These are phyloP conservation scores for Dunckerocampus dactyliophorus DNA, from an alignment of 2,113 vertebrate species.

Conservation along the genomic window DNA sequence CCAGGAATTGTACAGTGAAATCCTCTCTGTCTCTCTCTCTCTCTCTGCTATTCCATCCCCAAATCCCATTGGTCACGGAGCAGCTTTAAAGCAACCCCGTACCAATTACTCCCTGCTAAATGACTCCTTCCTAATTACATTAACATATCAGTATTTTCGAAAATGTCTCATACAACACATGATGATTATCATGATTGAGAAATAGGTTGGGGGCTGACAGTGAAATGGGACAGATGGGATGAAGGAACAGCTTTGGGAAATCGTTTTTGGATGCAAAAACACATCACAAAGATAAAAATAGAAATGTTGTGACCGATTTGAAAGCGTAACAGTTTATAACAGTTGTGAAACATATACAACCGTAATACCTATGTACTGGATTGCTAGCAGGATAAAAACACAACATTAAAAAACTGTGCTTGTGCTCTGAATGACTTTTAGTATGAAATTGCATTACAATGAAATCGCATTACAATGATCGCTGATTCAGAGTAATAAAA, in stretches of 20 bases:
- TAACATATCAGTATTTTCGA: constrained; percentile 62
- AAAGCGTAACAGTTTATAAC: too few relatives aligned
- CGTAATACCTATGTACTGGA: too few relatives aligned
- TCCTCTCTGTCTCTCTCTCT: constrained; percentile 6
- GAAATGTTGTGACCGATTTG: too few relatives aligned
- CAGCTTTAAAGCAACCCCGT: constrained; percentile 58
- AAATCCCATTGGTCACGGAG: constrained; percentile 68
- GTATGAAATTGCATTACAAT: too few relatives aligned
- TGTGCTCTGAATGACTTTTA: too few relatives aligned
- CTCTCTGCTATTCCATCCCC: constrained; percentile 32
- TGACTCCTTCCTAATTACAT: constrained; percentile 65
- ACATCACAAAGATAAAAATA: too few relatives aligned
- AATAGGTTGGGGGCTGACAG: constrained; percentile 8
- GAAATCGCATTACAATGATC: too few relatives aligned
- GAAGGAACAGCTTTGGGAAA: constrained; percentile 13
- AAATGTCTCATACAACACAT: constrained; percentile 30
- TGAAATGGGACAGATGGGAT: constrained; percentile 3
- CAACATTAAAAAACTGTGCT: too few relatives aligned
- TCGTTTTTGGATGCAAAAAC: constrained; percentile 13
- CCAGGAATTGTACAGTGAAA: constrained; percentile 25
- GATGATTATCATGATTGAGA: constrained; percentile 49
- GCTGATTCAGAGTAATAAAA: background rate
- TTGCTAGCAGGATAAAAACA: too few relatives aligned
- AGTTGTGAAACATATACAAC: too few relatives aligned
- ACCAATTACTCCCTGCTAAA: constrained; percentile 65